phyloP scores from a whole-genome alignment of 53 echinoderm and acorn worm genomes.

The Echinarachnius parma region DNA sequence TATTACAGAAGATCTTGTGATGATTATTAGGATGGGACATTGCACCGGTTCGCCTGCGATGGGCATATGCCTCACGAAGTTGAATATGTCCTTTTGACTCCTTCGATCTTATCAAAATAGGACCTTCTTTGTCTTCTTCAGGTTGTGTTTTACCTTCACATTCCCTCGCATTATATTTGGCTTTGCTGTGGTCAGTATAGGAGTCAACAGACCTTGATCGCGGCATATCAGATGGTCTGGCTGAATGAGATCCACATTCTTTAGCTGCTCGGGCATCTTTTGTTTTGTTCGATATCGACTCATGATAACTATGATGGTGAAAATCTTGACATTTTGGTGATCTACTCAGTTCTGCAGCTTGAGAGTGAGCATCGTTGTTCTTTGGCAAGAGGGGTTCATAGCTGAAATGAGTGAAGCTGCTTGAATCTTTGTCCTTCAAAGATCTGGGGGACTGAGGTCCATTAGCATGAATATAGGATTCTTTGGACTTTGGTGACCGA shows the following conservation, averaged over 20 bases:
- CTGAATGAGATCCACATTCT: not conserved
- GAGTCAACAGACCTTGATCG: too few species aligned
- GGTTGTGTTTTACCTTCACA: not conserved
- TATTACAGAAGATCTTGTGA: constrained; percentile 20
- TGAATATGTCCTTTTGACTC: constrained; percentile 29
- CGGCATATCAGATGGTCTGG: too few species aligned
- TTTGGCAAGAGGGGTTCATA: constrained; percentile 15
- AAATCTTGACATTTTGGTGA: constrained; percentile 13
- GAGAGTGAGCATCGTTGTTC: constrained; percentile 9
- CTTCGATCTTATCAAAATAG: constrained; percentile 9
- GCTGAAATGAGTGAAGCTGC: not conserved
- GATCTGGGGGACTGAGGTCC: constrained; percentile 11
- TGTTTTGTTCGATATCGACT: not conserved
- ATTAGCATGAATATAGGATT: constrained; percentile 10
- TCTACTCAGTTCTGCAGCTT: constrained; percentile 6
- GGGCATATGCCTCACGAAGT: constrained; percentile 38
- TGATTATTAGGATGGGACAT: constrained; percentile 37
- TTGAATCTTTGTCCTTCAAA: not conserved
- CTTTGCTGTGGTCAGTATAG: too few species aligned
- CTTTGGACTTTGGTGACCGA: constrained; percentile 2
- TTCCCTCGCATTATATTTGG: too few species aligned
- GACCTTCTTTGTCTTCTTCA: constrained; percentile 4
- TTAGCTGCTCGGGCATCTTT: not conserved
- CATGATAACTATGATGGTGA: not conserved
- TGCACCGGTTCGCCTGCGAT: constrained; percentile 33